A percentile compares a stretch with the other conserved stretches of the same genome.
Conservation (phyloP, 2,888 invertebrate species). For the Morinoia aosen region DNA sequence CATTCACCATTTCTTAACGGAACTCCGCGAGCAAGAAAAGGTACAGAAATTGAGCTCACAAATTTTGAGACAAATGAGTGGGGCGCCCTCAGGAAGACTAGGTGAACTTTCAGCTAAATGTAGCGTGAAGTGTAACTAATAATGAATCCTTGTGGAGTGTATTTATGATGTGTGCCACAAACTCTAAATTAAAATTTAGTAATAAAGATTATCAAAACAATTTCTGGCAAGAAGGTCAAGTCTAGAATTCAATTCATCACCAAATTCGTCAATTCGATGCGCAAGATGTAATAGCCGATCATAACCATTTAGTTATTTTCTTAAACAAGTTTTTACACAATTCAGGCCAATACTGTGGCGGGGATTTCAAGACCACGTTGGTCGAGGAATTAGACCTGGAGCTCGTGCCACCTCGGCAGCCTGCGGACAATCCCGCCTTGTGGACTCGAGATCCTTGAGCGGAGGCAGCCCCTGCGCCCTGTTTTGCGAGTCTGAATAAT, state of each 20-base stretch:
- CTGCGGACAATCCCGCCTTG: background rate
- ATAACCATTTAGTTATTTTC: background rate
- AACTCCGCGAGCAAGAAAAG: background rate
- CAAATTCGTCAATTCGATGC: background rate
- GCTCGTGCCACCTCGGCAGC: background rate
- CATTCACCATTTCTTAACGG: background rate
- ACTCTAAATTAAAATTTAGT: background rate
- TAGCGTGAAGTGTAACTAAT: too few relatives aligned
- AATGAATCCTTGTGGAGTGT: background rate
- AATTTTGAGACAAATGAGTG: background rate
- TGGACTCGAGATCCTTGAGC: background rate
- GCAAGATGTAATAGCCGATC: background rate
- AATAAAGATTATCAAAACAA: background rate
- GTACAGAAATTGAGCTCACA: background rate
- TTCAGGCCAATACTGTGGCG: background rate
- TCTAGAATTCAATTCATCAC: background rate
- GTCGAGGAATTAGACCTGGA: background rate
- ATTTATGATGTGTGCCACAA: background rate
- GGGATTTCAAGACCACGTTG: background rate
- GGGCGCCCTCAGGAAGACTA: background rate
- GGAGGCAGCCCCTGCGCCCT: constrained; percentile 19
- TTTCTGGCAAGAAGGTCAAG: background rate
- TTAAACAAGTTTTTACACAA: background rate
- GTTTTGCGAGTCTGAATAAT: constrained; percentile 53
- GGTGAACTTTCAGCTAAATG: background rate